Percentiles rank a stretch among this genome's conserved stretches.
phyloP scores from a whole-genome alignment of 1,140 invertebrate species.

The Lepidurus apus region DNA sequence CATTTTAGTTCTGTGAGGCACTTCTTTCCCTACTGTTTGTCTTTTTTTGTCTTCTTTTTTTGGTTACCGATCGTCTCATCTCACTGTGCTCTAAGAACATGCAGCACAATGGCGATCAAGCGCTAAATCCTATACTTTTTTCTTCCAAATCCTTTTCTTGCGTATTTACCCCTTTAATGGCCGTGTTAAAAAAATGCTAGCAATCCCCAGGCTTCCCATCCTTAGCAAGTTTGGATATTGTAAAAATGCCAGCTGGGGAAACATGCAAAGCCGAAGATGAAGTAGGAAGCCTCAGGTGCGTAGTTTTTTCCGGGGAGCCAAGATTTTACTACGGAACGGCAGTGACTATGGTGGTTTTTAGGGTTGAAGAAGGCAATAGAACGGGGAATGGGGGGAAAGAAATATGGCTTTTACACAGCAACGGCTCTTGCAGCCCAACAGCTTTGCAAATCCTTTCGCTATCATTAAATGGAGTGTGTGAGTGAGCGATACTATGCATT shows the following conservation, averaged over 20 bases:
- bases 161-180: slow-evolving; percentile 1
- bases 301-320: background rate
- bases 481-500: slow-evolving; percentile 19
- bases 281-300: slow-evolving; percentile 20
- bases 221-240: slow-evolving; percentile 1
- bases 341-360: slow-evolving; percentile 16
- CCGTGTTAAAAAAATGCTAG: background rate
- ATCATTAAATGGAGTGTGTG: slow-evolving; percentile 22
- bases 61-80: slow-evolving; percentile 4
- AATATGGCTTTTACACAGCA: slow-evolving; percentile 6
- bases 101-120: background rate
- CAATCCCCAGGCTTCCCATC: background rate
- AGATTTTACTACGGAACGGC: slow-evolving; percentile 14
- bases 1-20: background rate
- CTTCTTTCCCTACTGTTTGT: background rate
- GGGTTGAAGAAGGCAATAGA: slow-evolving; percentile 21
- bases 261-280: slow-evolving; percentile 21
- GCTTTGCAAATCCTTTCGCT: slow-evolving; percentile 13
- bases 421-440: background rate
- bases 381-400: slow-evolving; percentile 8
- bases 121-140: background rate
- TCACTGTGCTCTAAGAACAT: background rate
- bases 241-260: slow-evolving; percentile 11
- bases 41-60: background rate
- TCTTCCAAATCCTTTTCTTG: background rate